A percentile compares a stretch with the other conserved stretches of the same genome.
phyloP scores from a whole-genome alignment of 2,888 invertebrate species.

The Deroplatys truncata region DNA sequence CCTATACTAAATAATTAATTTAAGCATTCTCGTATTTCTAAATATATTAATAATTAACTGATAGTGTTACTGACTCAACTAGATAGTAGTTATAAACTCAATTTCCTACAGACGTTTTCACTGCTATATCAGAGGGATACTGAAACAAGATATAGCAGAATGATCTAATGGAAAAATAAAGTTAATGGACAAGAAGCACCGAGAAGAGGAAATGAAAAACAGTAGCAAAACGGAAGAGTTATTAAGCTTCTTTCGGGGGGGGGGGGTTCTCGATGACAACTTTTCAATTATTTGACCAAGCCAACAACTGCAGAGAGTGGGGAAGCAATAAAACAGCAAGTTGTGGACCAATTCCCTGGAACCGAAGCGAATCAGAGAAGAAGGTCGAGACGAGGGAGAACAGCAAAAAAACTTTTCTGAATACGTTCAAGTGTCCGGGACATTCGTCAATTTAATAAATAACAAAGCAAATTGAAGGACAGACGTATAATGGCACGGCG shows the following conservation, averaged over 20 bases:
- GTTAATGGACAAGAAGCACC: not conserved
- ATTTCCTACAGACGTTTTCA: too few species aligned
- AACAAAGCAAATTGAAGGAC: conserved; percentile 27
- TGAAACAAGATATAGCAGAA: not conserved
- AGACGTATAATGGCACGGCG: conserved; percentile 16
- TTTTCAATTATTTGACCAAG: not conserved
- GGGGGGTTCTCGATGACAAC: not conserved
- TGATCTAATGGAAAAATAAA: not conserved
- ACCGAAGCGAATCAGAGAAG: not conserved
- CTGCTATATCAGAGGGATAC: not conserved
- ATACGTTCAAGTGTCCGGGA: conserved; percentile 23
- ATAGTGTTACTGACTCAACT: too few species aligned
- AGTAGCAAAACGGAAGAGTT: not conserved
- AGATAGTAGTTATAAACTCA: too few species aligned
- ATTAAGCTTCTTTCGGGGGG: not conserved
- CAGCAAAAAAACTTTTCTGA: conserved; percentile 7
- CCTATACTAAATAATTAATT: too few species aligned
- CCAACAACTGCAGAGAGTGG: not conserved
- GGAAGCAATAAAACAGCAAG: not conserved
- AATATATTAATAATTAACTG: too few species aligned
- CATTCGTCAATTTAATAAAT: conserved; percentile 27
- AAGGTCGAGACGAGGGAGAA: not conserved
- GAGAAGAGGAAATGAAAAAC: not conserved
- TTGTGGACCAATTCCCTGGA: not conserved
- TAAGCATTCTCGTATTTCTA: too few species aligned